Evolutionary conservation across 2,888 invertebrate genomes (phyloP).

Genomic region (Biston betularia): DNA sequence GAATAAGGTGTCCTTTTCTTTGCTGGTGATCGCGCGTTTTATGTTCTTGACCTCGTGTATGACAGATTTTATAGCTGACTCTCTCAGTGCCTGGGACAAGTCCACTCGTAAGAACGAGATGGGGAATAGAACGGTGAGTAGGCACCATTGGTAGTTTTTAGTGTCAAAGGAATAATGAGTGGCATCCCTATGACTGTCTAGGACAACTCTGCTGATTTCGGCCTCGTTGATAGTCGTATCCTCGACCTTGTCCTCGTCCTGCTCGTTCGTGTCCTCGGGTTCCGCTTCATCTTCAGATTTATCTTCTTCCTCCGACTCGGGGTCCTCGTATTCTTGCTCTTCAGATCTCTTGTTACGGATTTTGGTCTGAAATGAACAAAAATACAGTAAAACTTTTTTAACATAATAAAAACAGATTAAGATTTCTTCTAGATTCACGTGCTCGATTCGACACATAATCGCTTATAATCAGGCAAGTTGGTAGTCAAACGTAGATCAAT

Average conservation of each 20-base stretch:
- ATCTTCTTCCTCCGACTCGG: slow-evolving; percentile 87
- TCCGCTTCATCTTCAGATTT: slow-evolving; percentile 81
- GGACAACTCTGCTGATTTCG: slow-evolving; percentile 69
- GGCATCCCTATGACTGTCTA: slow-evolving; percentile 73
- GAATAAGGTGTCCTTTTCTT: slow-evolving; percentile 87
- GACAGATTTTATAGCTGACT: slow-evolving; percentile 89
- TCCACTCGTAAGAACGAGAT: slow-evolving; percentile 86
- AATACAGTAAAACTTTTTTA: background rate
- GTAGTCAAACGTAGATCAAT: too few species aligned
- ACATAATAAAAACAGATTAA: background rate
- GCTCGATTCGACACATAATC: too few species aligned
- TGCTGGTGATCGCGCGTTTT: slow-evolving; percentile 93
- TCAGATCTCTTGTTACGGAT: slow-evolving; percentile 85
- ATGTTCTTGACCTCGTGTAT: slow-evolving; percentile 93
- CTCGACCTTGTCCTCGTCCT: slow-evolving; percentile 44
- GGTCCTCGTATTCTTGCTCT: slow-evolving; percentile 89
- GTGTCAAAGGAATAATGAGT: slow-evolving; percentile 91
- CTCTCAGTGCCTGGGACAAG: slow-evolving; percentile 90
- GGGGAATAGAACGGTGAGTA: slow-evolving; percentile 90
- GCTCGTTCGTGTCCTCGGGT: slow-evolving; percentile 58
- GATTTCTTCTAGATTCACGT: background rate
- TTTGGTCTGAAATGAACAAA: slow-evolving; percentile 69
- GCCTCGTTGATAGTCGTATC: slow-evolving; percentile 42
- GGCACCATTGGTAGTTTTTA: slow-evolving; percentile 93
- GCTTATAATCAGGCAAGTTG: too few species aligned